Evolutionary conservation across 92 coral and sea anemone species (phyloP), one percentile per base, ranked within the genome.

Genomic region (Phenganax marumi): DNA sequence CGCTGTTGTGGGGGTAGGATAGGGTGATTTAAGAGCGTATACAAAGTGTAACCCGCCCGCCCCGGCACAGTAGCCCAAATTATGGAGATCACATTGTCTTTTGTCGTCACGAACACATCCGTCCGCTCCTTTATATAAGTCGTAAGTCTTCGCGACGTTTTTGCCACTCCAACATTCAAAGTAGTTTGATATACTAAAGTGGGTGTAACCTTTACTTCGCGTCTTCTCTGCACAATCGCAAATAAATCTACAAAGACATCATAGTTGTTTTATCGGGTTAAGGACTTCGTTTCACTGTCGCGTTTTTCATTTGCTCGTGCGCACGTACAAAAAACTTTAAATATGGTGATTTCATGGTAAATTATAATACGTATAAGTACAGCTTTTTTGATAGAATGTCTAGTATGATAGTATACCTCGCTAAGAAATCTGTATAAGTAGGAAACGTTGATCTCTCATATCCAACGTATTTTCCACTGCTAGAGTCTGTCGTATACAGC

Each of bases 151-250:
- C 4, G 57, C 73, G 24, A 62, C 83, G 53, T 78, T 63, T 62
- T 78, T 78, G 47, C 83, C 83, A 24, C 83, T 78, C 83, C 83
- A 78, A 57, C 83, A 78, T 57, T 78, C 72, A 58, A 78, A 61
- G 26, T 61, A 78, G 73, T 78, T 78, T 12, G 65, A 68, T 47
- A 78, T 49, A 78, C 83, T 62, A 58, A 78, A 78, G 50, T 78
- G 66, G 6, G 46, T 25, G 73, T 46, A 78, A 26, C 83, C 73
- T 49, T 78, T 78, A 33, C 71, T 43, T 78, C 33, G 66, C 39
- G 63, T 60, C 26, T 61, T 61, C 11, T 78, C 66, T n/a, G 83
- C 83, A 21, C 83, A 78, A 48, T 78, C 83, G 52, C 83, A 78
- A 78, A 78, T 62, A 6, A 78, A 78, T 53, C 83, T 78, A 62